Evolutionary conservation across 2,797 vertebrate genomes (phyloP).

Genomic region (Steatocranus sp.): DNA sequence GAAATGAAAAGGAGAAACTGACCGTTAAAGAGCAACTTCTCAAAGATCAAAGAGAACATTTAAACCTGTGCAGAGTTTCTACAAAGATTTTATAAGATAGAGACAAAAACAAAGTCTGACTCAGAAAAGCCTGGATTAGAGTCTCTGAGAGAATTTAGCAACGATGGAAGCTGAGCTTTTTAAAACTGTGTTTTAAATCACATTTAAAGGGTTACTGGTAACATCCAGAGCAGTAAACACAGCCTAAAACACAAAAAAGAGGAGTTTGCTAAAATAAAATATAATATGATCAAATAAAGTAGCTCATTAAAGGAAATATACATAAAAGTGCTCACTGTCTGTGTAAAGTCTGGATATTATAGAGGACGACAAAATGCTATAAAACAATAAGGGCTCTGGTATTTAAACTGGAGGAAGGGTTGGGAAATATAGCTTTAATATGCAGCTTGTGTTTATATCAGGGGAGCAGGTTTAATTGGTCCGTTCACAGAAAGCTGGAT

Average conservation of each 20-base stretch:
- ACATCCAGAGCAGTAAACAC: not conserved
- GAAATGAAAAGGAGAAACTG: not conserved
- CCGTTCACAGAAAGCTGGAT: not conserved
- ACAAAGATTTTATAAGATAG: not conserved
- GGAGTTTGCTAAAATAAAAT: accelerated
- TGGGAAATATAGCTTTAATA: not conserved
- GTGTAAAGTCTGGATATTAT: not conserved
- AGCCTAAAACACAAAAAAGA: not conserved
- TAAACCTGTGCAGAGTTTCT: not conserved
- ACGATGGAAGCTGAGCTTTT: not conserved
- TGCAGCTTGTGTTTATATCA: not conserved
- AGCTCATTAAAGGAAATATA: not conserved
- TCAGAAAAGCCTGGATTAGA: not conserved
- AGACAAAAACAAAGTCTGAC: not conserved
- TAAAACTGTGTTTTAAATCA: not conserved
- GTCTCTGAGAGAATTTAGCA: not conserved
- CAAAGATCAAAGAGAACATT: not conserved
- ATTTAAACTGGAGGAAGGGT: not conserved
- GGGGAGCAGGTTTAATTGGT: not conserved
- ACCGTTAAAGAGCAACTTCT: not conserved
- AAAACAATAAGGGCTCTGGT: not conserved
- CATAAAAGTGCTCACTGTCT: not conserved
- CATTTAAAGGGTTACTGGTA: accelerated
- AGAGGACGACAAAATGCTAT: not conserved
- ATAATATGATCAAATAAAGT: not conserved